These are phyloP conservation scores for Cyanoderma ruficeps DNA, from an alignment of 2,113 vertebrate genomes.

Conservation along the genomic window DNA sequence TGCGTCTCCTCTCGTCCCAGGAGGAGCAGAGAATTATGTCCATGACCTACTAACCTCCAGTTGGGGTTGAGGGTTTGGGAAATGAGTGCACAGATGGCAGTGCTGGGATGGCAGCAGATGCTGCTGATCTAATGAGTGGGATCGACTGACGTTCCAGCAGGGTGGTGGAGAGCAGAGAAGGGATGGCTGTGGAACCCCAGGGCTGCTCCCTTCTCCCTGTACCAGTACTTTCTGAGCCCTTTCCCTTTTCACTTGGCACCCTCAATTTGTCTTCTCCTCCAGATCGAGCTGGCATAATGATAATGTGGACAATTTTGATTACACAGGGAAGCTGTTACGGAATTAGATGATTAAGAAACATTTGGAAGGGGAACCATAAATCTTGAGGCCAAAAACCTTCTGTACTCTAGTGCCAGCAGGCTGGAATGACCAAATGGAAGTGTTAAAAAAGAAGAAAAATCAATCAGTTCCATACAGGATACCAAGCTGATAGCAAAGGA, in stretches of 20 bases:
- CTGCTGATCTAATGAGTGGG: background rate
- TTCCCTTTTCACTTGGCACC: background rate
- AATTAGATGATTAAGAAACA: background rate
- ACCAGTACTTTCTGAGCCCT: background rate
- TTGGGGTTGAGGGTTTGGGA: background rate
- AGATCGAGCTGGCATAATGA: fast-evolving
- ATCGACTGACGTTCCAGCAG: background rate
- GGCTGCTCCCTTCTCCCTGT: background rate
- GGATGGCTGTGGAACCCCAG: background rate
- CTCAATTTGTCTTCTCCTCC: background rate
- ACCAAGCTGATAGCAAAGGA: background rate
- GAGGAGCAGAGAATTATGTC: background rate
- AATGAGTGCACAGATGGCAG: slow-evolving; percentile 31
- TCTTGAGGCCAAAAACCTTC: background rate
- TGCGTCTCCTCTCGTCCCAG: background rate
- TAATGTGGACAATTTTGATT: background rate
- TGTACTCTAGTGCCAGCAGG: background rate
- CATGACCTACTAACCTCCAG: slow-evolving; percentile 50
- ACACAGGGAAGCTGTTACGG: background rate
- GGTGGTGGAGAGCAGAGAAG: fast-evolving
- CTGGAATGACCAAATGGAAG: background rate
- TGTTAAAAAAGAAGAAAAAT: background rate
- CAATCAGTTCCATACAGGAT: fast-evolving
- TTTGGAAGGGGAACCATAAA: background rate
- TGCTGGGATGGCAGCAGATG: background rate